Percentiles rank a stretch among this genome's conserved stretches.
These are phyloP conservation scores for Pseudoips prasinana DNA, from an alignment of 2,888 invertebrate genomes.

Conservation along the genomic window DNA sequence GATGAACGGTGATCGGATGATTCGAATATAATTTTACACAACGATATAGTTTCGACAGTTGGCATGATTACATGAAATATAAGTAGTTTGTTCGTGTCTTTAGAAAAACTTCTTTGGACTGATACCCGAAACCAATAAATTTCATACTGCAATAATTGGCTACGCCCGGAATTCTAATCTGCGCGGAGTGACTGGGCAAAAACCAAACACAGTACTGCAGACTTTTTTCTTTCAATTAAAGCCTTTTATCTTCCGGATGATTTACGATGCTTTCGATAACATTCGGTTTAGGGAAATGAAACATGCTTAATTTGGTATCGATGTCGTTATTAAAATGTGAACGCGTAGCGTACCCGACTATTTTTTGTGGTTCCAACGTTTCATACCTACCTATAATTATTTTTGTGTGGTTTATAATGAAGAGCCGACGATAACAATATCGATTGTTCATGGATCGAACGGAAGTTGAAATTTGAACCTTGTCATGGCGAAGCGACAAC, in stretches of 20 bases:
- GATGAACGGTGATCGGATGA: slow-evolving; percentile 38
- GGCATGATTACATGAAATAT: slow-evolving; percentile 13
- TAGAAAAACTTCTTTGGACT: slow-evolving; percentile 45
- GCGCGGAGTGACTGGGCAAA: slow-evolving; percentile 65
- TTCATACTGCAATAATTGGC: slow-evolving; percentile 66
- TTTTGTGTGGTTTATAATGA: slow-evolving; percentile 67
- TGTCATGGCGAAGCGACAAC: slow-evolving; percentile 60
- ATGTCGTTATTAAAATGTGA: slow-evolving; percentile 39
- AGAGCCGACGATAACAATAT: slow-evolving; percentile 68
- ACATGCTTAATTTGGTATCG: slow-evolving; percentile 39
- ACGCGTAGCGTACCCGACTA: slow-evolving; percentile 33
- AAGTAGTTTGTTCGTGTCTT: slow-evolving; percentile 35
- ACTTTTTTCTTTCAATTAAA: slow-evolving; percentile 72
- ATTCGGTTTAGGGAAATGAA: slow-evolving; percentile 41
- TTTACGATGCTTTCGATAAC: slow-evolving; percentile 55
- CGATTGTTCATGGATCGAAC: slow-evolving; percentile 70
- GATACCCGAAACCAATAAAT: slow-evolving; percentile 63
- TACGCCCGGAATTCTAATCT: slow-evolving; percentile 71
- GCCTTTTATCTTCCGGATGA: slow-evolving; percentile 68
- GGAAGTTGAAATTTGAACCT: slow-evolving; percentile 76
- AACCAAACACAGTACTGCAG: slow-evolving; percentile 56
- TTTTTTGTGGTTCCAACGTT: slow-evolving; percentile 42
- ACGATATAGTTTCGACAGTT: slow-evolving; percentile 15
- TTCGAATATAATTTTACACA: slow-evolving; percentile 19
- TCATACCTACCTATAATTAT: slow-evolving; percentile 46